Percentiles rank a stretch among this genome's conserved stretches.
These are phyloP conservation scores for Cheilosia scutellata DNA, from an alignment of 2,888 invertebrate genomes.

Conservation along the genomic window DNA sequence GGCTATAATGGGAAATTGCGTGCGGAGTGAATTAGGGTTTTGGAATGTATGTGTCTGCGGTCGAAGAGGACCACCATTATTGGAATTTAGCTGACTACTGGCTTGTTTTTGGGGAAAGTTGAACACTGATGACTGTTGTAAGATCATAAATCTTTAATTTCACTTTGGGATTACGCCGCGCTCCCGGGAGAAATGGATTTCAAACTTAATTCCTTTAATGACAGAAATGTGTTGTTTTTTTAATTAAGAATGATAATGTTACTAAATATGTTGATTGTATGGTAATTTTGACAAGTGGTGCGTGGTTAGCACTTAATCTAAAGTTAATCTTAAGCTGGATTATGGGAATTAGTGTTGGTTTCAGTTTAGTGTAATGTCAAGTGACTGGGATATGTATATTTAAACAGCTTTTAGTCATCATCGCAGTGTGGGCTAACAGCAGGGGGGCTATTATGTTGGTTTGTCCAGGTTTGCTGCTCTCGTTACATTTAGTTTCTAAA, in stretches of 20 bases:
- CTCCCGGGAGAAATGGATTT: constrained; percentile 46
- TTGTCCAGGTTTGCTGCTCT: no score
- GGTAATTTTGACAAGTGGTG: constrained; percentile 59
- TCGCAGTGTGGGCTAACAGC: neutral
- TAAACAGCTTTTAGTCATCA: neutral
- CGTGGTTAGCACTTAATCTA: constrained; percentile 11
- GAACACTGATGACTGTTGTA: constrained; percentile 48
- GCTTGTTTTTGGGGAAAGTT: neutral
- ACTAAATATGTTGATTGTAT: constrained; percentile 66
- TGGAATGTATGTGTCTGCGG: neutral
- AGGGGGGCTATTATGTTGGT: neutral
- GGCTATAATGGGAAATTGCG: constrained; percentile 34
- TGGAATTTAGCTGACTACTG: neutral
- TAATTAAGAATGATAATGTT: constrained; percentile 67
- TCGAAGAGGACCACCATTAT: constrained; percentile 21
- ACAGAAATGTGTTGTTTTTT: constrained; percentile 46
- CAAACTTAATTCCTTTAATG: constrained; percentile 69
- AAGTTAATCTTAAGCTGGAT: constrained; percentile 33
- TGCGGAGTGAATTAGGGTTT: constrained; percentile 50
- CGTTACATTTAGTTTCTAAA: constrained; percentile 2
- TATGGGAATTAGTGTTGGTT: constrained; percentile 5
- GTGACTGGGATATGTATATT: neutral
- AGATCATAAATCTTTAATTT: constrained; percentile 71
- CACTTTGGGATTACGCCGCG: constrained; percentile 32
- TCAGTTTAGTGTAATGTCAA: neutral